Evolutionary conservation across 2,888 invertebrate genomes (phyloP).

Genomic region (Lamellibrachia satsuma): DNA sequence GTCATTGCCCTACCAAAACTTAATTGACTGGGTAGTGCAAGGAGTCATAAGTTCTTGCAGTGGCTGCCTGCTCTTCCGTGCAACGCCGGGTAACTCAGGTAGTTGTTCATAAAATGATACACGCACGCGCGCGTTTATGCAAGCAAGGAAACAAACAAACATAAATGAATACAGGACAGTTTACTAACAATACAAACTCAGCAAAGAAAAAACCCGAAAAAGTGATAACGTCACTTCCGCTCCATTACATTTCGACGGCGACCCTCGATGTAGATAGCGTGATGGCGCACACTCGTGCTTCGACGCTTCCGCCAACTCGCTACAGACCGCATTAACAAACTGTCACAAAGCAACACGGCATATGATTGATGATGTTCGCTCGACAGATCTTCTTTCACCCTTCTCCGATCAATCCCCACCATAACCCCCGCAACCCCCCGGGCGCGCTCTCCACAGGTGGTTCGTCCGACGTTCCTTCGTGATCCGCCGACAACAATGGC

Average conservation of each 20-base stretch:
- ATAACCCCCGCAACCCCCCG: neutral
- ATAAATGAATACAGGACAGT: too few relatives aligned
- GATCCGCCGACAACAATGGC: conserved; percentile 5
- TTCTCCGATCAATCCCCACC: neutral
- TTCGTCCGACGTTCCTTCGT: neutral
- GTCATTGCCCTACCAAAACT: too few relatives aligned
- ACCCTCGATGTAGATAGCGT: neutral
- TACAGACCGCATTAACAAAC: neutral
- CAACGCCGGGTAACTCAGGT: too few relatives aligned
- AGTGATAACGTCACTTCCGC: neutral
- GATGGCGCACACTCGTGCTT: neutral
- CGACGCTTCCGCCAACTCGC: neutral
- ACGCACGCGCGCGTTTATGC: too few relatives aligned
- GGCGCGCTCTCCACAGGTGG: neutral
- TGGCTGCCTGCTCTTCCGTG: too few relatives aligned
- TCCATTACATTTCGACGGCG: neutral
- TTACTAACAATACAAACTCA: neutral
- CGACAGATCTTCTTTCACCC: neutral
- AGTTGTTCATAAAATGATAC: too few relatives aligned
- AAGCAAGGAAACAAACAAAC: too few relatives aligned
- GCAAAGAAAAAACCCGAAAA: neutral
- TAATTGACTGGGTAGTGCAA: too few relatives aligned
- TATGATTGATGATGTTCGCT: neutral
- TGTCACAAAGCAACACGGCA: conserved; percentile 8
- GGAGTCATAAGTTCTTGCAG: too few relatives aligned